Conservation (phyloP, 2,888 invertebrate species). For the Caenorhabditis wallacei region DNA sequence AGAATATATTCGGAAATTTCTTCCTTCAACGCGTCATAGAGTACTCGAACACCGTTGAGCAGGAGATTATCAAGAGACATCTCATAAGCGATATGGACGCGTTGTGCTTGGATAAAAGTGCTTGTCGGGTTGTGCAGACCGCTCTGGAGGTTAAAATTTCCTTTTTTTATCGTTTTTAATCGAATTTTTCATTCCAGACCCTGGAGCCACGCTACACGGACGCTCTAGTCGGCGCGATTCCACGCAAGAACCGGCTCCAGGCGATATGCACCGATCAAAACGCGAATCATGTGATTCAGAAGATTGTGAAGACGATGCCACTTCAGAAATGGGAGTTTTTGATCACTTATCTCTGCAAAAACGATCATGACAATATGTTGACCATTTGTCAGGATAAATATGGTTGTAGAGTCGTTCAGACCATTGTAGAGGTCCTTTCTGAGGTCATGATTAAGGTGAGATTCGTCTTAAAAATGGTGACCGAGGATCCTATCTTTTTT, state of each 20-base stretch:
- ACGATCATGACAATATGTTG: constrained; percentile 44
- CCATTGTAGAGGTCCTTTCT: constrained; percentile 68
- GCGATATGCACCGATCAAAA: constrained; percentile 74
- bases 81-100: constrained; percentile 24
- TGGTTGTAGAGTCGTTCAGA: constrained; percentile 74
- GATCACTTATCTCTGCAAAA: constrained; percentile 31
- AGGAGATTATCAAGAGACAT: constrained; percentile 51
- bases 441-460: background rate
- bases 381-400: constrained; percentile 72
- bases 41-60: constrained; percentile 46
- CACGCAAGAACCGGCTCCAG: constrained; percentile 38
- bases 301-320: constrained; percentile 44
- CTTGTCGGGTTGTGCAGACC: constrained; percentile 79
- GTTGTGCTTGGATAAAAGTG: constrained; percentile 72
- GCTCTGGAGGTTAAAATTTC: constrained; percentile 24
- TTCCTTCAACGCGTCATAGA: constrained; percentile 70
- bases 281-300: constrained; percentile 77
- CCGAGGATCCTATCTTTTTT: no score
- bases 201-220: constrained; percentile 9
- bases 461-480: no score
- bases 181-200: background rate
- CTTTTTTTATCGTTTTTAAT: background rate
- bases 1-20: constrained; percentile 49
- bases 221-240: constrained; percentile 35
- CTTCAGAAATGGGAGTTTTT: constrained; percentile 53